Percentiles rank a stretch among this genome's conserved stretches.
phyloP scores from a whole-genome alignment of 1,140 invertebrate genomes.

The Drosophila nigrodunni region DNA sequence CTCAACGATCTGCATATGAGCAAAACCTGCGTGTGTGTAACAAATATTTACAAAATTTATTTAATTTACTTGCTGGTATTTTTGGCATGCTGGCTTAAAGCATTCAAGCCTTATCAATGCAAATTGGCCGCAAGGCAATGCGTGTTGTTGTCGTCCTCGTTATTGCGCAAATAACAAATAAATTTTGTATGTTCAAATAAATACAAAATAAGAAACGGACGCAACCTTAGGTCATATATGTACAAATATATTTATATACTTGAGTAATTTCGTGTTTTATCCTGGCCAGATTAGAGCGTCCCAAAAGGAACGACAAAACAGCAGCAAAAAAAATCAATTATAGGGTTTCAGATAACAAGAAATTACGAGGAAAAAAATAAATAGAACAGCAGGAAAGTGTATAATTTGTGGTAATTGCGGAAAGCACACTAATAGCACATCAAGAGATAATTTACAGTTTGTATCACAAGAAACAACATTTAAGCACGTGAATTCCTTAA shows the following conservation, averaged over 20 bases:
- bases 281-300: constrained; percentile 20
- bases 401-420: constrained; percentile 26
- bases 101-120: constrained; percentile 32
- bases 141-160: constrained; percentile 24
- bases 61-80: constrained; percentile 22
- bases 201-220: constrained; percentile 17
- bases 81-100: constrained; percentile 5
- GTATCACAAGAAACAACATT: not conserved
- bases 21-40: constrained; percentile 17
- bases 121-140: constrained; percentile 21
- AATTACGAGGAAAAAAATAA: not conserved
- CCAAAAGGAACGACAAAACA: constrained; percentile 10
- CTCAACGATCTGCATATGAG: constrained; percentile 9
- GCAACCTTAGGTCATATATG: constrained; percentile 23
- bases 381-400: constrained; percentile 1
- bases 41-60: constrained; percentile 53
- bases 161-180: constrained; percentile 24
- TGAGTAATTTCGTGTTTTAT: constrained; percentile 30
- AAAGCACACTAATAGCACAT: constrained; percentile 18
- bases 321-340: constrained; percentile 30
- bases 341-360: constrained; percentile 23
- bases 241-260: constrained; percentile 9
- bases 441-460: constrained; percentile 21
- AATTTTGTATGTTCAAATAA: constrained; percentile 17
- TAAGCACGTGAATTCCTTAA: not conserved